Base-by-base conservation (phyloP, 2,888 invertebrate genomes). In the Drosophila limbata region DNA sequence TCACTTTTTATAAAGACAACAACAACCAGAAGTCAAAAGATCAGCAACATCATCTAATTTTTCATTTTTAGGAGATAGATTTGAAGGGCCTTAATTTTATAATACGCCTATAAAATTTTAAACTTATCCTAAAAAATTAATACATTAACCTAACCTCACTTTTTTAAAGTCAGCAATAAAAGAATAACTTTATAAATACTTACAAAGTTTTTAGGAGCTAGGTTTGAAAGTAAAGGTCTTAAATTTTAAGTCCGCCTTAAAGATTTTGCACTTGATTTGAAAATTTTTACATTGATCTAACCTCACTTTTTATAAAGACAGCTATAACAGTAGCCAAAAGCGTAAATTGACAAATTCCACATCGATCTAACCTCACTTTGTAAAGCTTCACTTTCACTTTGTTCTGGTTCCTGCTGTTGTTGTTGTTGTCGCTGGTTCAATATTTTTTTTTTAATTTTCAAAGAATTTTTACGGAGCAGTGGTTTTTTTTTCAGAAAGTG, bases 401-500 rank as follows among this genome's bases (percentile, higher is more conserved):
- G 44, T 45, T 52, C 59, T 35, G 62, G 47, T 51, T 17, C n/a
- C 13, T 5, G 4, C 62, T 55, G 67, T 69, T 69, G 52, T 70
- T 77, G 50, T 57, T 73, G 40, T 52, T 50, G 3, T 37, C 59
- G 63, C 60, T 69, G 68, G 67, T 64, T 73, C 79, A 77, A 84
- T 85, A 81, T 45, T 15, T 25, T 25, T 25, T 53, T 61, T 82
- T 84, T 84, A 81, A 84, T 84, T 75, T 81, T 79, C 79, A 73
- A 73, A 76, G 78, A 80, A 69, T 45, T 86, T 86, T 81, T 69
- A 73, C 77, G 64, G 79, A 77, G 81, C 73, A 73, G 72, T 55
- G 73, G 66, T 8, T 44, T 44, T 64, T 75, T 81, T 80, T 79
- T 75, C 60, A 71, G 72, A 84, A 84, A 79, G 77, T 82, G 79